phyloP scores from a whole-genome alignment of 2,113 vertebrate genomes.

The Vidua macroura region DNA sequence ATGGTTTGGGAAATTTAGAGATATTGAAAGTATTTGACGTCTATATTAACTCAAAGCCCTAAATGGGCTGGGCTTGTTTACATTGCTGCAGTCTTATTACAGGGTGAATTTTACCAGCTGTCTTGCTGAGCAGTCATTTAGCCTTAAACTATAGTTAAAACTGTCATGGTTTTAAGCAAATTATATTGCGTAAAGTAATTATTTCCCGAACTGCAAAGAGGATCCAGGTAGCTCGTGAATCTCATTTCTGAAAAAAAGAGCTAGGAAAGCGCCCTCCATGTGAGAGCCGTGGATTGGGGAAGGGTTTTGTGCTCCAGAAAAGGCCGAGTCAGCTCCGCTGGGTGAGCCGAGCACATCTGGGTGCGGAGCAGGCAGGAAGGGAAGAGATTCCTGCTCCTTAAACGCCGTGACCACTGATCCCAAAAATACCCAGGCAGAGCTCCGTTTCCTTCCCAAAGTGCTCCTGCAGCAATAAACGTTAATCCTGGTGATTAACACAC shows the following conservation, averaged over 20 bases:
- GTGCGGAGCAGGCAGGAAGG: neutral
- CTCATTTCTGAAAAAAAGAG: neutral
- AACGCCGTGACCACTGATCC: neutral
- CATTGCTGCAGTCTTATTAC: constrained; percentile 38
- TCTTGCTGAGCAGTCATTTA: constrained; percentile 49
- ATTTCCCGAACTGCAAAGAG: constrained; percentile 33
- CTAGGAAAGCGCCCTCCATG: neutral
- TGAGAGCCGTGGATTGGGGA: fast-evolving
- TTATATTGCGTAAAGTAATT: constrained; percentile 53
- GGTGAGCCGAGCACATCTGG: fast-evolving
- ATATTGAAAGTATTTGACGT: constrained; percentile 47
- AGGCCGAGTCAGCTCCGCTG: fast-evolving
- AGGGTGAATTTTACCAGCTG: constrained; percentile 63
- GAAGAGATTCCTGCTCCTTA: neutral
- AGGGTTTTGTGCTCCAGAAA: neutral
- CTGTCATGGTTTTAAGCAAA: constrained; percentile 64
- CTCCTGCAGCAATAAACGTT: neutral
- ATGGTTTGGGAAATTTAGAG: constrained; percentile 21
- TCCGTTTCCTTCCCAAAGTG: fast-evolving
- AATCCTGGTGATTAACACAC: neutral
- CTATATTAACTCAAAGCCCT: constrained; percentile 52
- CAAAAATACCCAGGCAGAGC: neutral
- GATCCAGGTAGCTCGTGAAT: constrained; percentile 38
- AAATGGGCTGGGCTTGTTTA: constrained; percentile 32
- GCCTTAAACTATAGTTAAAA: constrained; percentile 57